phyloP scores from a whole-genome alignment of 2,113 vertebrate species.

The Megaptera novaeangliae region DNA sequence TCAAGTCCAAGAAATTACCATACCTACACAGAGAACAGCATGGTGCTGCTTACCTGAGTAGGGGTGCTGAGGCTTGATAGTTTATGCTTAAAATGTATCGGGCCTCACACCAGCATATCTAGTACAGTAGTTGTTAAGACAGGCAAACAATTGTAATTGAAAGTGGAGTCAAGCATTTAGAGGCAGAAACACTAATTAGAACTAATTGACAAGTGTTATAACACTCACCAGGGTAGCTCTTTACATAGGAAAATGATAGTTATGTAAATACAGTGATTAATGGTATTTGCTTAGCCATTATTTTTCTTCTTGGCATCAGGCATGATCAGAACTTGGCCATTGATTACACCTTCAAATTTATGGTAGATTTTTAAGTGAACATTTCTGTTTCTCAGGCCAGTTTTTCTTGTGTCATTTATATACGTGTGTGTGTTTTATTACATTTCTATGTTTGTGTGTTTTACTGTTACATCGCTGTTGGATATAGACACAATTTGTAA shows the following conservation, averaged over 20 bases:
- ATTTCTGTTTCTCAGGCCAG: background rate
- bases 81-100: background rate
- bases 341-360: constrained; percentile 46
- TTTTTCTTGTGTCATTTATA: background rate
- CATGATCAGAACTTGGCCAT: constrained; percentile 6
- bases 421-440: background rate
- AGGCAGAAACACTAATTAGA: constrained; percentile 70
- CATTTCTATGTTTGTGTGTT: background rate
- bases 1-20: background rate
- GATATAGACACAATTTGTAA: background rate
- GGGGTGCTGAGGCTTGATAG: background rate
- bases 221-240: constrained; percentile 68
- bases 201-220: constrained; percentile 69
- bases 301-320: constrained; percentile 58
- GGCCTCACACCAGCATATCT: background rate
- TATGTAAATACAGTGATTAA: constrained; percentile 67
- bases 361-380: constrained; percentile 28
- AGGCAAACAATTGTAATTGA: constrained; percentile 53
- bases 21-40: background rate
- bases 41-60: background rate
- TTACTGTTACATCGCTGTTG: background rate
- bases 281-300: constrained; percentile 53
- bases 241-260: constrained; percentile 69
- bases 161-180: constrained; percentile 64
- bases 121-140: constrained; percentile 49